These are phyloP conservation scores for Cheilosia impressa DNA, from an alignment of 2,888 invertebrate species.

Conservation along the genomic window DNA sequence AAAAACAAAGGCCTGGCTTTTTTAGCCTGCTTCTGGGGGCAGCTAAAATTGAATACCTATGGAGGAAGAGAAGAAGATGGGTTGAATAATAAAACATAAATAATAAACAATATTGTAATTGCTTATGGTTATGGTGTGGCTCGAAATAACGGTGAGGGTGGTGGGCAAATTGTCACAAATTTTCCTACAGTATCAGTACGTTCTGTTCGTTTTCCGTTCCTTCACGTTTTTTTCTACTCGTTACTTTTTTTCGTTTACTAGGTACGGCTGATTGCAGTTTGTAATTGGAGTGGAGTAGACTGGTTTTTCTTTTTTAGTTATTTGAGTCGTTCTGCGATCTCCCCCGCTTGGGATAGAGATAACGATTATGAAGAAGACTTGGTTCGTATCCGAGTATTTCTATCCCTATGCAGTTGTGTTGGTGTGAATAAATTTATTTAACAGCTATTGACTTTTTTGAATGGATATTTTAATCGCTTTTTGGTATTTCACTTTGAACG, in stretches of 20 bases:
- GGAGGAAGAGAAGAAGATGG: conserved; percentile 26
- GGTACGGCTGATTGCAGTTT: conserved; percentile 68
- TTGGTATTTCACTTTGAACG: conserved; percentile 13
- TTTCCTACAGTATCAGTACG: conserved; percentile 26
- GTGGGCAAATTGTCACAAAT: too few species aligned
- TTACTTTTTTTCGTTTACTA: conserved; percentile 33
- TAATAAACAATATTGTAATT: conserved; percentile 71
- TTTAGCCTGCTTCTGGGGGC: conserved; percentile 2
- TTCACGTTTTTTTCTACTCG: conserved; percentile 12
- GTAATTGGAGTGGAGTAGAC: conserved; percentile 42
- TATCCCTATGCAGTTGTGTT: not conserved
- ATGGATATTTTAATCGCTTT: conserved; percentile 40
- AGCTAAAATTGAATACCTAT: not conserved
- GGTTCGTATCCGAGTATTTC: not conserved
- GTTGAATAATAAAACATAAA: conserved; percentile 55
- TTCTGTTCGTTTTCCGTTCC: conserved; percentile 9
- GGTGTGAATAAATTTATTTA: conserved; percentile 49
- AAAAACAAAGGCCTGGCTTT: conserved; percentile 62
- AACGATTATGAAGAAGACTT: conserved; percentile 13
- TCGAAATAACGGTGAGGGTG: not conserved
- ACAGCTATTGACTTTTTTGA: conserved; percentile 8
- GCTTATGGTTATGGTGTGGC: conserved; percentile 16
- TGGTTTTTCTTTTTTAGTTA: conserved; percentile 6
- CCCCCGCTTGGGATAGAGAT: conserved; percentile 27
- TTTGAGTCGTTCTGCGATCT: conserved; percentile 19